Evolutionary conservation across 2,888 invertebrate species (phyloP).

Genomic region (Euspilapteryx auroguttella): DNA sequence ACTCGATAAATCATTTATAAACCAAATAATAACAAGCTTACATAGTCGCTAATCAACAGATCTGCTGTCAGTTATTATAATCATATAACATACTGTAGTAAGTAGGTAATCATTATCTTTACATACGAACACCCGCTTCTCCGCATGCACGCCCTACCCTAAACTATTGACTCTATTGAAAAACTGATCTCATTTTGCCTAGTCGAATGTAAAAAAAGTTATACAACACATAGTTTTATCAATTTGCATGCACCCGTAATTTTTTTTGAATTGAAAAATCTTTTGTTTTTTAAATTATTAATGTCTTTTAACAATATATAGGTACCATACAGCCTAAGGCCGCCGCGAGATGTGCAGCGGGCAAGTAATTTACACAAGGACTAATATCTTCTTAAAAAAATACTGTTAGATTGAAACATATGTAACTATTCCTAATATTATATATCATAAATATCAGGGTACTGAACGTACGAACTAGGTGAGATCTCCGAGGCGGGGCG

Average conservation of each 20-base stretch:
- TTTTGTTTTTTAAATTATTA: constrained; percentile 46
- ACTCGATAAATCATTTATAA: not conserved
- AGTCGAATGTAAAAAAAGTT: constrained; percentile 61
- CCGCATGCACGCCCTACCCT: too few relatives aligned
- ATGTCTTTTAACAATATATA: constrained; percentile 51
- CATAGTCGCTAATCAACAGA: not conserved
- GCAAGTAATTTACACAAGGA: constrained; percentile 56
- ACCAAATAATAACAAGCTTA: constrained; percentile 1
- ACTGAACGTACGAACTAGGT: constrained; percentile 55
- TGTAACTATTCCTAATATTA: constrained; percentile 50
- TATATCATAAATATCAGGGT: constrained; percentile 49
- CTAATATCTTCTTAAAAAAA: constrained; percentile 63
- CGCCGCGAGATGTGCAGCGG: constrained; percentile 36
- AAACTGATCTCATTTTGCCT: constrained; percentile 44
- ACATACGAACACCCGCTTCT: too few relatives aligned
- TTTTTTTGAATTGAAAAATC: constrained; percentile 54
- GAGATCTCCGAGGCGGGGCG: constrained; percentile 45
- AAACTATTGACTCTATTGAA: constrained; percentile 50
- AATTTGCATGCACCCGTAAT: constrained; percentile 60
- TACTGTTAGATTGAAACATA: constrained; percentile 61
- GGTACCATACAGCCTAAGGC: constrained; percentile 44
- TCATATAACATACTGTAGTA: too few relatives aligned
- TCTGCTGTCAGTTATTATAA: too few relatives aligned
- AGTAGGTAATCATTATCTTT: too few relatives aligned
- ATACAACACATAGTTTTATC: constrained; percentile 55